Evolutionary conservation across 2,888 invertebrate species (phyloP).

Genomic region (Drosophila diplacantha): DNA sequence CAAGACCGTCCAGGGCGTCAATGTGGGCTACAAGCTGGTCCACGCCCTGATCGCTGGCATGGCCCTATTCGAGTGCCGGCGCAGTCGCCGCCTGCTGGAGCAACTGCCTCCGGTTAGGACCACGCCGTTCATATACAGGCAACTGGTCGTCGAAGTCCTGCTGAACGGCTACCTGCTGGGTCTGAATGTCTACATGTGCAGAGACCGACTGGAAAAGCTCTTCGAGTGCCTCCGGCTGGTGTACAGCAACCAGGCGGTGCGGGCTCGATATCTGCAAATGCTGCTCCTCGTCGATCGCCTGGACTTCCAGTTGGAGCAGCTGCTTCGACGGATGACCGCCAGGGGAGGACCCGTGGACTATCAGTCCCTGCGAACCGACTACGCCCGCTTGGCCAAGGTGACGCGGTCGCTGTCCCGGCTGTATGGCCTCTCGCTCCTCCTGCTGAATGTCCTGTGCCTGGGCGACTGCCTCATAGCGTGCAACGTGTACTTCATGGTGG

Average conservation of each 20-base stretch:
- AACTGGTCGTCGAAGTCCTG: slow-evolving; percentile 34
- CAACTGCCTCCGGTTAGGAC: slow-evolving; percentile 29
- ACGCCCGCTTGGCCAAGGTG: slow-evolving; percentile 48
- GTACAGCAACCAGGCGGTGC: slow-evolving; percentile 47
- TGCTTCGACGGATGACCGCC: slow-evolving; percentile 23
- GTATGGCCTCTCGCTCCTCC: slow-evolving; percentile 54
- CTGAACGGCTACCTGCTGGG: background rate
- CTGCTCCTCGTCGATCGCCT: slow-evolving; percentile 51
- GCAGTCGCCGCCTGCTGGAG: slow-evolving; percentile 35
- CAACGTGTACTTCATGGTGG: slow-evolving; percentile 45
- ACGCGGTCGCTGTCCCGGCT: slow-evolving; percentile 41
- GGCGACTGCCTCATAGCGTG: slow-evolving; percentile 53
- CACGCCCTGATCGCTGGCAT: slow-evolving; percentile 43
- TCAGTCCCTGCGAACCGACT: slow-evolving; percentile 31
- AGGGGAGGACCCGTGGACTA: background rate
- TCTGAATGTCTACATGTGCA: background rate
- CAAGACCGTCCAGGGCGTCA: slow-evolving; percentile 30
- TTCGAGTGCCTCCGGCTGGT: slow-evolving; percentile 23
- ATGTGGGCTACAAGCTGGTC: slow-evolving; percentile 41
- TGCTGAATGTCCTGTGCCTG: slow-evolving; percentile 59
- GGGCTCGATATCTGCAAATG: slow-evolving; percentile 58
- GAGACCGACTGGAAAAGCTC: background rate
- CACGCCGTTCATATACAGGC: slow-evolving; percentile 4
- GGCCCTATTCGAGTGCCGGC: slow-evolving; percentile 40
- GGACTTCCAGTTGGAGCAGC: slow-evolving; percentile 43